Evolutionary conservation across 1,140 invertebrate genomes (phyloP), one percentile per base, ranked within the genome.

Genomic region (Meloidogyne chitwoodi): DNA sequence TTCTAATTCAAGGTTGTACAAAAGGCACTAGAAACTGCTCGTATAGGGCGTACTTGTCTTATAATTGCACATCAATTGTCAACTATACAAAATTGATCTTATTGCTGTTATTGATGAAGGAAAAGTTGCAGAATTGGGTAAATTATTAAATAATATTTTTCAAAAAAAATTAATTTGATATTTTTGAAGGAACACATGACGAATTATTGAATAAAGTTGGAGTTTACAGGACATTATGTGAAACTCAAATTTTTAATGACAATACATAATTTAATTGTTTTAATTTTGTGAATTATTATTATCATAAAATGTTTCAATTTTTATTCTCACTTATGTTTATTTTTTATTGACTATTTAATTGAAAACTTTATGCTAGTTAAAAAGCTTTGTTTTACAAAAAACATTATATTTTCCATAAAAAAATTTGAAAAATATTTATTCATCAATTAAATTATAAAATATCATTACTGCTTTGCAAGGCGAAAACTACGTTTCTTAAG

Each of bases 41-140:
- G 78, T n/a, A 19, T 80, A 48, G 81, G 80, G 11, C 31, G 69
- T 31, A 77, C 69, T 24, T 77, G 69, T 38, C 38, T 78, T 19
- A 75, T 82, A 19, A 92, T 93, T 75, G 92, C 92, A 0, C 93
- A 93, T 88, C 90, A 93, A 6, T 88, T 93, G 4, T 91, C 91
- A 1, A 93, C 92, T 0, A 91, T 93, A 44, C 89, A 91, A 81
- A 91, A 92, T 85, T 0, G 91, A 93, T 86, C 84, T 90, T 34
- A 96, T 86, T 74, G 73, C 79, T 14, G 81, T 82, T 24, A 74
- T 82, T 38, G 76, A 79, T 26, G 81, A 84, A 48, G 81, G 81
- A 16, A 63, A 63, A 38, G 70, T 84, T 34, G 75, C 78, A n/a
- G 82, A 82, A 72, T 26, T 74, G 12, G 81, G 78, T 65, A 73